Evolutionary conservation across 2,888 invertebrate species (phyloP), one percentile per base, ranked within the genome.

Genomic region (Cataglyphis altisquamis): DNA sequence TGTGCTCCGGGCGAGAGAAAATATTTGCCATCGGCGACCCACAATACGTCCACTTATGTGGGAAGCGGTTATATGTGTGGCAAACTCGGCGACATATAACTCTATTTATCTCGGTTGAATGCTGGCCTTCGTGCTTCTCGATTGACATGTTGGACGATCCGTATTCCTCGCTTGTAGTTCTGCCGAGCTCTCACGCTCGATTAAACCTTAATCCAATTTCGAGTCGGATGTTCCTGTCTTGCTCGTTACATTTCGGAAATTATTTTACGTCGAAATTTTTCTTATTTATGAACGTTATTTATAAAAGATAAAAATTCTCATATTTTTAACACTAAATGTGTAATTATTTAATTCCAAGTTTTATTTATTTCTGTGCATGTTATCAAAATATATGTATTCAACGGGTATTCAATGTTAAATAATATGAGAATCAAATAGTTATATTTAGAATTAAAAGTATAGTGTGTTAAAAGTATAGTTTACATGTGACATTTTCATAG

Each of bases 1-100:
- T 89, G 82, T 87, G 84, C 85, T 84, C 82, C 78, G 66, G 67
- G 82, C 78, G 74, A 84, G 74, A 88, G 89, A 89, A 89, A 90
- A 90, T 90, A 90, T 90, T 90, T 90, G 86, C 84, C 75, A 83
- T 83, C 64, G 84, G 60, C 82, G 73, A 62, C 64, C 87, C 82
- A 78, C 84, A 85, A 82, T 85, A 74, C 77, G 84, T 84, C 80
- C 87, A 87, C 84, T 89, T 88, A 83, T 86, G 85, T 83, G 87
- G 85, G 86, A 86, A 88, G 84, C 83, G 66, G 84, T 84, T 78
- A 68, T 72, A 48, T 48, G 48, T 48, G 55, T 57, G 66, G 83
- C 75, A 64, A 72, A 25, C 83, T 60, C 48, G 67, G 67, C 70
- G 75, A 75, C 81, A 75, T 82, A 82, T 81, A 86, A 85, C 86